Evolutionary conservation across 2,888 invertebrate species (phyloP).

Genomic region (Choreutis nemorana): DNA sequence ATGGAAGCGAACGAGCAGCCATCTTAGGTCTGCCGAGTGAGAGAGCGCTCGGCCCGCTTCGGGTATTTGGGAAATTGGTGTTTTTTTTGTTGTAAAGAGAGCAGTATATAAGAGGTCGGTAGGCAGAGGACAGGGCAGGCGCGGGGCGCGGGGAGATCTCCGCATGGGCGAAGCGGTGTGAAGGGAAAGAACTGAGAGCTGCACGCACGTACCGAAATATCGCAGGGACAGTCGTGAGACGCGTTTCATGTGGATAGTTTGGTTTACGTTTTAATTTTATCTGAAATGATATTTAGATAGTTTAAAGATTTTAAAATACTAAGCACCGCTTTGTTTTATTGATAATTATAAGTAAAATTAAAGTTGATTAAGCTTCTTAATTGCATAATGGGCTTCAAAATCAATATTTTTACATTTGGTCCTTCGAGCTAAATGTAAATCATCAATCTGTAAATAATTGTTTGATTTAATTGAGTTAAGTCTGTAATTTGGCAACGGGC

Average conservation of each 20-base stretch:
- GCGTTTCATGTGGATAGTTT: slow-evolving; percentile 20
- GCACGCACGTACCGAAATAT: slow-evolving; percentile 19
- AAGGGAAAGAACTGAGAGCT: slow-evolving; percentile 56
- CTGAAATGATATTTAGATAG: too few species aligned
- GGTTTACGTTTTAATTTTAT: too few species aligned
- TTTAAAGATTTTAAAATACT: too few species aligned
- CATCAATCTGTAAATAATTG: too few species aligned
- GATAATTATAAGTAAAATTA: too few species aligned
- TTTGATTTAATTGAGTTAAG: too few species aligned
- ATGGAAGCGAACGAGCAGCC: slow-evolving; percentile 60
- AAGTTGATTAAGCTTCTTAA: too few species aligned
- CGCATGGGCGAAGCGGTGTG: slow-evolving; percentile 61
- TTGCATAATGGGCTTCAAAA: too few species aligned
- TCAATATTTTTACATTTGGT: too few species aligned
- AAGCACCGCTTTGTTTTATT: too few species aligned
- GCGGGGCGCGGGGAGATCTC: slow-evolving; percentile 42
- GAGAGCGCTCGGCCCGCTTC: slow-evolving; percentile 53
- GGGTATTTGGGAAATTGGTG: slow-evolving; percentile 65
- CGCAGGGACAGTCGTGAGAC: slow-evolving; percentile 31
- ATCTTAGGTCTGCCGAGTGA: slow-evolving; percentile 61
- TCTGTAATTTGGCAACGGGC: too few species aligned
- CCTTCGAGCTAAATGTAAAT: too few species aligned
- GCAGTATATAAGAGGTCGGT: slow-evolving; percentile 64
- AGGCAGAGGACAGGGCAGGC: slow-evolving; percentile 46
- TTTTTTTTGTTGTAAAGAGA: slow-evolving; percentile 65